Base-by-base conservation (phyloP, 2,888 invertebrate species). In the Resseliella maxima region DNA sequence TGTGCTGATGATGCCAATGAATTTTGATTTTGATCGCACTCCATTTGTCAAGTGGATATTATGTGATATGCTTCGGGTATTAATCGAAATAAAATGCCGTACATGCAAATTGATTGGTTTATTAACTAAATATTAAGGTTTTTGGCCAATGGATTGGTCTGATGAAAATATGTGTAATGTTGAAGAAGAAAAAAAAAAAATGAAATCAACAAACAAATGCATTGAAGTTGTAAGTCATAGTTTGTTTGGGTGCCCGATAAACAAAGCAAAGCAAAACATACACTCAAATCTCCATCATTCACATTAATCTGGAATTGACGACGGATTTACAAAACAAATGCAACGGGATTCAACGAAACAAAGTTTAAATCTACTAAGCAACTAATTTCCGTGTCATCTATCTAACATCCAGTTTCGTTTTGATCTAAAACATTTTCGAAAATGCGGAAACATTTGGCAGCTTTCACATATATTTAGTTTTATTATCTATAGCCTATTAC, bases 1-100 rank as follows among this genome's bases (percentile, higher is more conserved):
- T 8, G 2, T 50, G 18, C 46, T 59, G 59, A 50, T 50, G 59
- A 59, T 59, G 59, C n/a, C 24, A 15, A 12, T 72, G 72, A 72
- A 31, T 72, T 72, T 72, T 72, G 72, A 72, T 72, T 72, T 72
- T n/a, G 31, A 72, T 31, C 72, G 35, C 72, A 15, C 72, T 72
- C 72, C 72, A 72, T 72, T 72, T 31, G n/a, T 72, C 72, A 72
- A 72, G 72, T 72, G 72, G 72, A 72, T 72, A 72, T 72, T 72
- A 72, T 72, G 72, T 31, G 15, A 15, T 15, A 18, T 35, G 27
- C 59, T n/a, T n/a, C 10, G 24, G 15, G 72, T n/a, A 72, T 15
- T 72, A 72, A 72, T 72, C 72, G 31, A 72, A 72, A 72, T 72
- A 72, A 72, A 72, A 31, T 72, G 35, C 72, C 72, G 31, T 72